These are phyloP conservation scores for Cyprinus carpio DNA, from an alignment of 2,113 vertebrate species.

Conservation along the genomic window DNA sequence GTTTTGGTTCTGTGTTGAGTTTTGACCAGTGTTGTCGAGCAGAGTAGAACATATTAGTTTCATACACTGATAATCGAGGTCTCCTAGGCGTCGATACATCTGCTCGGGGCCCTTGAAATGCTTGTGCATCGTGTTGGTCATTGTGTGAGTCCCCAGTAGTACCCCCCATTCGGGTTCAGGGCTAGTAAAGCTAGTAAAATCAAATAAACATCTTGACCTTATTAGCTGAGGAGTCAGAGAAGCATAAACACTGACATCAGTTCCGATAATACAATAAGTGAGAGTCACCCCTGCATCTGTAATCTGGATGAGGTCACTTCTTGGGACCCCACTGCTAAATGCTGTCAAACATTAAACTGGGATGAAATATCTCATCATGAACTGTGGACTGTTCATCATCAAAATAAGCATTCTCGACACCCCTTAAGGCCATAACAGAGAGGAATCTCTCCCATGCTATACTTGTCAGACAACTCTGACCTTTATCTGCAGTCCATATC, in stretches of 20 bases:
- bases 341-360: slow-evolving; percentile 13
- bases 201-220: slow-evolving; percentile 13
- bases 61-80: no score
- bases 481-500: slow-evolving; percentile 59
- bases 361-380: slow-evolving; percentile 32
- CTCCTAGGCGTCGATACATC: no score
- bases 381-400: slow-evolving; percentile 13
- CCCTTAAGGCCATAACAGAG: slow-evolving; percentile 3
- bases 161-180: no score
- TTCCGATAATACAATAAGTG: slow-evolving; percentile 40
- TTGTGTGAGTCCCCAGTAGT: background rate
- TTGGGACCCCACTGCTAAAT: no score
- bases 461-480: slow-evolving; percentile 56
- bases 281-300: background rate
- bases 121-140: background rate
- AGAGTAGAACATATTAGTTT: no score
- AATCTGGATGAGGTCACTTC: slow-evolving; percentile 36
- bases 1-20: no score
- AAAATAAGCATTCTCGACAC: slow-evolving; percentile 2
- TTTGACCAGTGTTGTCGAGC: no score
- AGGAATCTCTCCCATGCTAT: slow-evolving; percentile 44
- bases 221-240: slow-evolving; percentile 38
- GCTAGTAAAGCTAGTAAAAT: slow-evolving; percentile 3
- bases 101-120: no score
- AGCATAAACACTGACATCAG: slow-evolving; percentile 18